Evolutionary conservation across 2,888 invertebrate genomes (phyloP), one percentile per base, ranked within the genome.

Genomic region (Eretmocerus hayati): DNA sequence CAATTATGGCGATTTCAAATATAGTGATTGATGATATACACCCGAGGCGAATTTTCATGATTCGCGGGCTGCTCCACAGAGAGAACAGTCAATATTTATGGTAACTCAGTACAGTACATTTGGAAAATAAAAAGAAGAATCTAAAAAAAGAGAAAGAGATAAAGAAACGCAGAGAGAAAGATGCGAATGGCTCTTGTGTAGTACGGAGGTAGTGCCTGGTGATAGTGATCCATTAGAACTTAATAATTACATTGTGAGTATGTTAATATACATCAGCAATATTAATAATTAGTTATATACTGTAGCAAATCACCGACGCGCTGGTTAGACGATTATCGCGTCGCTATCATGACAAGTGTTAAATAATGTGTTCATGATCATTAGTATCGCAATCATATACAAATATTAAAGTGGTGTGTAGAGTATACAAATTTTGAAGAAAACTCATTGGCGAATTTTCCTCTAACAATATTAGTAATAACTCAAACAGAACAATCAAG

Each of bases 201-300:
- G 54, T 54, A 55, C 53, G 46, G 47, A 50, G 55, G 53, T 50
- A 55, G 55, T 53, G 55, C 50, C 53, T 53, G 46, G 53, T 53
- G 50, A 55, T 50, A 48, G 50, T 48, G 53, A 53, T 54, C 32
- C 46, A 18, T 45, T 33, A 32, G 42, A 47, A 53, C 16, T 37
- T 38, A 38, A 45, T 53, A 50, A 46, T 43, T 40, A 42, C 36
- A 52, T 43, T 35, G 44, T 43, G 41, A n/a, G n/a, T n/a, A n/a
- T n/a, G n/a, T n/a, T n/a, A n/a, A n/a, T n/a, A 44, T 49, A 36
- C 8, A 36, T 50, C 47, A 48, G 38, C 50, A 31, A 43, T 15
- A 46, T 48, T 48, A 23, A 33, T 46, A 36, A 21, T 50, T n/a
- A n/a, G n/a, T n/a, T n/a, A n/a, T n/a, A n/a, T n/a, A n/a, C n/a